These are phyloP conservation scores for Monoplex corrugatus DNA, from an alignment of 2,888 invertebrate species.

Conservation along the genomic window DNA sequence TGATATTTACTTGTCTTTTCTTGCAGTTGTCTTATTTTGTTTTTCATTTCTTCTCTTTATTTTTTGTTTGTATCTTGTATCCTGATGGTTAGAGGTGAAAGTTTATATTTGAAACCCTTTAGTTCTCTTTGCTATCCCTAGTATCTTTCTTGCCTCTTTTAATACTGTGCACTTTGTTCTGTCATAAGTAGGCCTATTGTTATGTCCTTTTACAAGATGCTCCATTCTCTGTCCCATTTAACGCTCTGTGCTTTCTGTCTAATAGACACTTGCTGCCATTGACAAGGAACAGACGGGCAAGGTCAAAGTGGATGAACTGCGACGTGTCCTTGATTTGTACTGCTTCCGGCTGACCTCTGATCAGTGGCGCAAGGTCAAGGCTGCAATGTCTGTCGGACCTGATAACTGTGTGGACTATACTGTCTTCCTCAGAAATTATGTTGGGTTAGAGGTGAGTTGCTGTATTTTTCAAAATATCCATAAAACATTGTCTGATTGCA, in stretches of 20 bases:
- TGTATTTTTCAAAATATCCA: neutral
- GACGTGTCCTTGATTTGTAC: slow-evolving; percentile 77
- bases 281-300: slow-evolving; percentile 73
- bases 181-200: no score
- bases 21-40: no score
- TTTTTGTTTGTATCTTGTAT: no score
- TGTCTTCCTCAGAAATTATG: slow-evolving; percentile 70
- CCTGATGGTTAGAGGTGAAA: no score
- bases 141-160: no score
- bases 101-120: no score
- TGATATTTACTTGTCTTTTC: no score
- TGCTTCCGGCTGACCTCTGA: slow-evolving; percentile 76
- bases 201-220: no score
- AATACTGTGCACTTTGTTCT: no score
- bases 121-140: no score
- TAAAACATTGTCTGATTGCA: neutral
- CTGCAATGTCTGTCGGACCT: slow-evolving; percentile 61
- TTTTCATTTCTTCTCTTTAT: no score
- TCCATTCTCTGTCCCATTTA: no score
- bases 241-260: neutral
- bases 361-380: slow-evolving; percentile 75
- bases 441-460: slow-evolving; percentile 59
- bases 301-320: slow-evolving; percentile 72
- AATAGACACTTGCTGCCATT: slow-evolving; percentile 77
- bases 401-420: slow-evolving; percentile 73